A percentile compares a stretch with the other conserved stretches of the same genome.
Conservation (phyloP, 2,113 vertebrate genomes). For the Hippocampus abdominalis region DNA sequence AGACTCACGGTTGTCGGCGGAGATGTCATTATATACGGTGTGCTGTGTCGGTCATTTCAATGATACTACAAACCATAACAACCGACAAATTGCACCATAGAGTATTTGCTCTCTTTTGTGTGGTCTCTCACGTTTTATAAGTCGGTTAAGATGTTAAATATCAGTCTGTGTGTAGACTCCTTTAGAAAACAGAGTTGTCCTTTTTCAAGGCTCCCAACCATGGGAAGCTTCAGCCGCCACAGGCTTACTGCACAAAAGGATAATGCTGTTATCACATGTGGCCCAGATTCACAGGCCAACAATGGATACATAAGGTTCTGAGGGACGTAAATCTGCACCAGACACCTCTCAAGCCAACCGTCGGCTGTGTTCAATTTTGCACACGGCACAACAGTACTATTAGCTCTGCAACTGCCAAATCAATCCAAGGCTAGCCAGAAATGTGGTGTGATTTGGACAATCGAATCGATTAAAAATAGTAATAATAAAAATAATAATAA, state of each 20-base stretch:
- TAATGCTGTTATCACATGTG: slow-evolving; percentile 52
- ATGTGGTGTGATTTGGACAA: neutral
- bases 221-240: slow-evolving; percentile 32
- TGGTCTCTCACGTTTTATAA: neutral
- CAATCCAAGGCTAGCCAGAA: neutral
- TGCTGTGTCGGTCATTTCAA: neutral
- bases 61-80: neutral
- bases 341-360: slow-evolving; percentile 31
- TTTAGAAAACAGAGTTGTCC: slow-evolving; percentile 35
- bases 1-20: neutral
- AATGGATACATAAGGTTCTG: slow-evolving; percentile 39
- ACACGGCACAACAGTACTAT: neutral
- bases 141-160: neutral
- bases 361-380: slow-evolving; percentile 4
- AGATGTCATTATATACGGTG: neutral
- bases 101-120: neutral
- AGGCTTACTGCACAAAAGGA: slow-evolving; percentile 34
- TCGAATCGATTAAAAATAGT: no score
- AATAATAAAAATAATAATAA: neutral
- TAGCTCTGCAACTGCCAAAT: no score
- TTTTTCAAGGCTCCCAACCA: slow-evolving; percentile 37
- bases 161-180: neutral
- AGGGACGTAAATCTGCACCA: slow-evolving; percentile 35
- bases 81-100: neutral
- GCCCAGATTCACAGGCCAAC: slow-evolving; percentile 46